Percentiles rank a stretch among this genome's conserved stretches.
These are phyloP conservation scores for Plagiodera versicolora DNA, from an alignment of 2,888 invertebrate species.

Conservation along the genomic window DNA sequence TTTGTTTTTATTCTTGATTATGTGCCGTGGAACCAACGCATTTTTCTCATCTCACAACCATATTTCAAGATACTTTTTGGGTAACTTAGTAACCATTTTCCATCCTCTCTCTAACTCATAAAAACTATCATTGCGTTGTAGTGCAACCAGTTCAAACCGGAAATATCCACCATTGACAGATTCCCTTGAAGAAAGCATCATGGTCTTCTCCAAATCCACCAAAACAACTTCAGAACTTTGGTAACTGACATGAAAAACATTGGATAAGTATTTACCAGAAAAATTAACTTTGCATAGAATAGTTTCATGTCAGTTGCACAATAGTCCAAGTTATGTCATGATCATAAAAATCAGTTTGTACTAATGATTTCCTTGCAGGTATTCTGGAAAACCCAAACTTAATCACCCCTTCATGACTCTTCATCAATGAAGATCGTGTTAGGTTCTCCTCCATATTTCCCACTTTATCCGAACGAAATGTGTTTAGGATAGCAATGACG, in stretches of 20 bases:
- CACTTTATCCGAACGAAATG: not conserved
- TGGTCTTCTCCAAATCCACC: not conserved
- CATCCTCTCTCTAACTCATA: too few relatives aligned
- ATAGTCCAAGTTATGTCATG: too few relatives aligned
- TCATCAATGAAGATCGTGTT: too few relatives aligned
- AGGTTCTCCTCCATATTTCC: too few relatives aligned
- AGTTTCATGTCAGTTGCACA: not conserved
- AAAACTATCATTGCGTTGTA: constrained; percentile 28
- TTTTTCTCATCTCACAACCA: too few relatives aligned
- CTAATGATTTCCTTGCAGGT: not conserved
- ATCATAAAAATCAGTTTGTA: not conserved
- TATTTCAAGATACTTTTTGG: too few relatives aligned
- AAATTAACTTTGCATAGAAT: too few relatives aligned
- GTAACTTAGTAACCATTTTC: too few relatives aligned
- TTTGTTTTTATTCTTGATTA: too few relatives aligned
- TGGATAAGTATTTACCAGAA: too few relatives aligned
- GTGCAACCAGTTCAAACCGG: constrained; percentile 50
- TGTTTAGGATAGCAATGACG: not conserved
- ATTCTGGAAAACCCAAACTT: not conserved
- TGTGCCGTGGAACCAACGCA: too few relatives aligned
- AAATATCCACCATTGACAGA: constrained; percentile 45
- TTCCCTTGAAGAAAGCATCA: constrained; percentile 45
- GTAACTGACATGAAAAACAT: not conserved
- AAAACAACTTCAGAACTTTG: not conserved
- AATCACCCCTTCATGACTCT: not conserved